Conservation (phyloP, 2,888 invertebrate species). For the Kuschelorhynchus macadamiae region DNA sequence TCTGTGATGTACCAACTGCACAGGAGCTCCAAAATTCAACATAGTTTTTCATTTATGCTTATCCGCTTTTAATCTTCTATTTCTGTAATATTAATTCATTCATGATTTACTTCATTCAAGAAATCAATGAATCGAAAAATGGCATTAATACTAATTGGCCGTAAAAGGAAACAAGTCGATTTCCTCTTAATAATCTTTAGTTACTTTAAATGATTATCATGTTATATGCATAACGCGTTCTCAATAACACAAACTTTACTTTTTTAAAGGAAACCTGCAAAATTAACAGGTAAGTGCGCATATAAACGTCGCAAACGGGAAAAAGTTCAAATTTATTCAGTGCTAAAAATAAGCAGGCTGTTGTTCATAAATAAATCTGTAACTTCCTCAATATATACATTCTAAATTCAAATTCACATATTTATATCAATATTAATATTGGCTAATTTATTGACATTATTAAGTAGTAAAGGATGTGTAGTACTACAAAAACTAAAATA, state of each 20-base stretch:
- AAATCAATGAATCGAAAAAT: constrained; percentile 35
- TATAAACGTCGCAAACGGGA: constrained; percentile 27
- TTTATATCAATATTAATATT: constrained; percentile 15
- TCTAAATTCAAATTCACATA: constrained; percentile 10
- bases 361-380: constrained; percentile 28
- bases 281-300: constrained; percentile 5
- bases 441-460: constrained; percentile 19
- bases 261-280: constrained; percentile 21
- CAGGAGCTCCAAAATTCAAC: no score
- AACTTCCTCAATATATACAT: constrained; percentile 38
- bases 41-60: no score
- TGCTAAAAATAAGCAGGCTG: constrained; percentile 37
- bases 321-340: constrained; percentile 28
- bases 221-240: constrained; percentile 34
- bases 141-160: constrained; percentile 36
- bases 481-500: neutral
- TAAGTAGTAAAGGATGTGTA: constrained; percentile 17
- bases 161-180: constrained; percentile 40
- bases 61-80: neutral
- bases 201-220: constrained; percentile 33
- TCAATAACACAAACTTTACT: constrained; percentile 25
- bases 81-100: constrained; percentile 23
- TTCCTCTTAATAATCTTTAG: constrained; percentile 39
- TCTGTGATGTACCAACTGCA: no score
- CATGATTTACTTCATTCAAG: constrained; percentile 39